These are phyloP conservation scores for Sebastes jordani DNA, from an alignment of 2,797 vertebrate species.

Conservation along the genomic window DNA sequence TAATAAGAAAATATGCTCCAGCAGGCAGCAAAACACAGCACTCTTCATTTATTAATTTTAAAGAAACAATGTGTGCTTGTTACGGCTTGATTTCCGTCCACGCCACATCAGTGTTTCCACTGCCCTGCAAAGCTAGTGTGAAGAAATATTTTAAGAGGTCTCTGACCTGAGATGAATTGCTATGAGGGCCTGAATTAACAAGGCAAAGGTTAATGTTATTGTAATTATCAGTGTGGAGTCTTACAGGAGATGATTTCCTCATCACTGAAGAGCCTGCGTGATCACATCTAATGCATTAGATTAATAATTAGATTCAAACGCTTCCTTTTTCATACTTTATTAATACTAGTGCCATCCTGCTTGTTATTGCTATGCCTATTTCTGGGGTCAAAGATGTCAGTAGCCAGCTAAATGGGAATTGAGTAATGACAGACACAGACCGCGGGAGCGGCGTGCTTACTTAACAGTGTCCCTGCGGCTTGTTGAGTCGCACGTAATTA, in stretches of 20 bases:
- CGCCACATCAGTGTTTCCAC: constrained; percentile 21
- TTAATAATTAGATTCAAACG: constrained; percentile 82
- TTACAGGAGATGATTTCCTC: constrained; percentile 75
- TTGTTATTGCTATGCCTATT: constrained; percentile 80
- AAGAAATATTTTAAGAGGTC: constrained; percentile 57
- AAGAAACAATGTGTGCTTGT: constrained; percentile 22
- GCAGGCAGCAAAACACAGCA: constrained; percentile 30
- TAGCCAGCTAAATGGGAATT: constrained; percentile 67
- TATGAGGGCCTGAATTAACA: constrained; percentile 73
- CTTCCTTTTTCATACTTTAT: constrained; percentile 78
- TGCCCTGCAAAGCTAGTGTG: constrained; percentile 39
- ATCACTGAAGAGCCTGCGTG: constrained; percentile 76
- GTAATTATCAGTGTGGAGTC: constrained; percentile 80
- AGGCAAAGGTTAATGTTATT: constrained; percentile 85
- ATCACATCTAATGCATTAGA: constrained; percentile 83
- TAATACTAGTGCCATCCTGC: constrained; percentile 61
- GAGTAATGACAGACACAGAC: constrained; percentile 55
- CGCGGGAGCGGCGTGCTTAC: constrained; percentile 27
- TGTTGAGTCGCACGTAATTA: constrained; percentile 73
- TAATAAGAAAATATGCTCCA: constrained; percentile 37
- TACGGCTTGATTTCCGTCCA: constrained; percentile 36
- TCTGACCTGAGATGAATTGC: constrained; percentile 67
- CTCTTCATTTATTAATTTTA: constrained; percentile 35
- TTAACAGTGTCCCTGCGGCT: constrained; percentile 55
- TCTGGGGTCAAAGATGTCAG: constrained; percentile 73